These are phyloP conservation scores for Theodoxus fluviatilis DNA, from an alignment of 2,888 invertebrate species.

Conservation along the genomic window DNA sequence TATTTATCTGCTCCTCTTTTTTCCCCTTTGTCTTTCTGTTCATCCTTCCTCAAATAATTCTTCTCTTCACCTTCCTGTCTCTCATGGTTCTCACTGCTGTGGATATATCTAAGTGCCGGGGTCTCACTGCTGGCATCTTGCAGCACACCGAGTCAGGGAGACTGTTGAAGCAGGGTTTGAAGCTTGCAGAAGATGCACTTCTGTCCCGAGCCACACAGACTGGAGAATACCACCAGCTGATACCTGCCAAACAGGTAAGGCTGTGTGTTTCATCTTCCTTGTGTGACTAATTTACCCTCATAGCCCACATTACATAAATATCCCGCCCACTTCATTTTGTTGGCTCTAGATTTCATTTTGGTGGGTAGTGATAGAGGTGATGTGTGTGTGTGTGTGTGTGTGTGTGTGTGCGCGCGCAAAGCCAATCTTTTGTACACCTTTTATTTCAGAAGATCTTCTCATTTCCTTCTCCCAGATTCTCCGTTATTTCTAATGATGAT, in stretches of 20 bases:
- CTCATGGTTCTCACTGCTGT: too few species aligned
- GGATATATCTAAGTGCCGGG: not conserved
- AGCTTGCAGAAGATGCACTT: slow-evolving; percentile 51
- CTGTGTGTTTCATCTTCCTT: not conserved
- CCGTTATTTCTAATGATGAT: too few species aligned
- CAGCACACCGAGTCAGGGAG: slow-evolving; percentile 52
- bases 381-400: not conserved
- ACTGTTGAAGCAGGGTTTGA: slow-evolving; percentile 48
- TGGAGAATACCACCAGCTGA: slow-evolving; percentile 54
- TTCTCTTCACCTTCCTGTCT: too few species aligned
- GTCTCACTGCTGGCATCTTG: too few species aligned
- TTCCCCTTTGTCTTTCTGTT: too few species aligned
- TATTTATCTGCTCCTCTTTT: too few species aligned
- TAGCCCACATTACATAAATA: too few species aligned
- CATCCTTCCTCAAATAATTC: too few species aligned
- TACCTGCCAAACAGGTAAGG: slow-evolving; percentile 54
- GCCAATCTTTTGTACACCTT: not conserved
- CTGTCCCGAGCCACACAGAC: slow-evolving; percentile 48
- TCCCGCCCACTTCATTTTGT: not conserved
- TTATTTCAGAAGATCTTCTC: too few species aligned
- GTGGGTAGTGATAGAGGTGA: not conserved
- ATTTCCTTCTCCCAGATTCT: too few species aligned
- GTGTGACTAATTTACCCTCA: too few species aligned
- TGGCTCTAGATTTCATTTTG: not conserved
- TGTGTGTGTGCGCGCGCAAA: not conserved